A percentile compares a stretch with the other conserved stretches of the same genome.
phyloP scores from a whole-genome alignment of 2,888 invertebrate species.

The Erpobdella octoculata region DNA sequence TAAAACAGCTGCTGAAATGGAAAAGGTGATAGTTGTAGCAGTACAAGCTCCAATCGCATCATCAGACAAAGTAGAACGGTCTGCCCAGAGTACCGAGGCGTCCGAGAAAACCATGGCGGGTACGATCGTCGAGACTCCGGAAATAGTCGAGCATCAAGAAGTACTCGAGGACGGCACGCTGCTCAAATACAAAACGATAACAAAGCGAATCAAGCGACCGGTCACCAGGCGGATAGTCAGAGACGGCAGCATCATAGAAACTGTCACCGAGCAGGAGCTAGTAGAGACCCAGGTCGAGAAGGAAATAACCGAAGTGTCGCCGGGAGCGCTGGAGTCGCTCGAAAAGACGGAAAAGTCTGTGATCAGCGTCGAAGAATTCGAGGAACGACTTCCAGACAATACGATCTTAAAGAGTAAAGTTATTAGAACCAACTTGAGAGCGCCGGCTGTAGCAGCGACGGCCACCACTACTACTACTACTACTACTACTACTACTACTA shows the following conservation, averaged over 20 bases:
- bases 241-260: slow-evolving; percentile 8
- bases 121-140: not conserved
- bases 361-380: slow-evolving; percentile 17
- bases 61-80: not conserved
- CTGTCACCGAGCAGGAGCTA: slow-evolving; percentile 6
- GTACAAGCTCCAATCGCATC: not conserved
- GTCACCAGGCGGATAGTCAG: not conserved
- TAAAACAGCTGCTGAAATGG: not conserved
- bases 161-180: slow-evolving; percentile 38
- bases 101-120: not conserved
- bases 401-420: not conserved
- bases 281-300: slow-evolving; percentile 7
- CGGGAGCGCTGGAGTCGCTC: not conserved
- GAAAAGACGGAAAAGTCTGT: not conserved
- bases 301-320: slow-evolving; percentile 17
- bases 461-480: too few species aligned
- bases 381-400: slow-evolving; percentile 2
- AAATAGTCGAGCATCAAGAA: slow-evolving; percentile 34
- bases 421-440: slow-evolving; percentile 7
- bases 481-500: too few species aligned
- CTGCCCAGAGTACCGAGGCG: not conserved
- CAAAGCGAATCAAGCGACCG: slow-evolving; percentile 2
- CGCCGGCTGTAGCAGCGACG: not conserved
- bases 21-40: not conserved
- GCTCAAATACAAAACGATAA: slow-evolving; percentile 32